Percentiles rank a stretch among this genome's conserved stretches.
These are phyloP conservation scores for Hypomecis atomaria DNA, from an alignment of 2,888 invertebrate species.

Conservation along the genomic window DNA sequence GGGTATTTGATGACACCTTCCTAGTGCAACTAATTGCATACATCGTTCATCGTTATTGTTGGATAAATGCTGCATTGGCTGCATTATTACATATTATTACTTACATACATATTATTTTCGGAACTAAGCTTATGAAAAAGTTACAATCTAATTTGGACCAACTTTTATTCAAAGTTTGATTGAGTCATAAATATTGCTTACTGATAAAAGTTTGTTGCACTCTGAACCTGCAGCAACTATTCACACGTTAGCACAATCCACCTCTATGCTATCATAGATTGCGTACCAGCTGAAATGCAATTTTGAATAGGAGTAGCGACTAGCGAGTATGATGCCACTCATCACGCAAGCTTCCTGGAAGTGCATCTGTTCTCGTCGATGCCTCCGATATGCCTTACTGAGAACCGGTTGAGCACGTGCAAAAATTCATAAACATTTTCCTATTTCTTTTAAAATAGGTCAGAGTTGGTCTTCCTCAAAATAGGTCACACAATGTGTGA, in stretches of 20 bases:
- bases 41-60: conserved; percentile 51
- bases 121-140: too few relatives aligned
- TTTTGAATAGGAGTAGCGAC: conserved; percentile 51
- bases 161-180: too few relatives aligned
- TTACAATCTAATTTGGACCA: too few relatives aligned
- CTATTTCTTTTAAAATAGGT: conserved; percentile 28
- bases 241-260: neutral
- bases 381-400: conserved; percentile 55
- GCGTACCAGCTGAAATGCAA: conserved; percentile 8
- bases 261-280: neutral
- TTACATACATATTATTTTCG: too few relatives aligned
- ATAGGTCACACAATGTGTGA: conserved; percentile 8
- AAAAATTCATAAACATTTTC: conserved; percentile 55
- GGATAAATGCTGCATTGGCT: conserved; percentile 47
- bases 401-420: conserved; percentile 55
- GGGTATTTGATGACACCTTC: conserved; percentile 61
- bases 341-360: conserved; percentile 64
- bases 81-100: too few relatives aligned
- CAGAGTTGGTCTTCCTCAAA: conserved; percentile 1
- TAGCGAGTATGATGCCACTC: conserved; percentile 50
- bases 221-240: conserved; percentile 1
- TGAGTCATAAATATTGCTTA: too few relatives aligned
- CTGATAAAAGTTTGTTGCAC: neutral
- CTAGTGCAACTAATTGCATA: conserved; percentile 49
- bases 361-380: conserved; percentile 55